Base-by-base conservation (phyloP, 2,888 invertebrate genomes). In the Doris montereyensis region DNA sequence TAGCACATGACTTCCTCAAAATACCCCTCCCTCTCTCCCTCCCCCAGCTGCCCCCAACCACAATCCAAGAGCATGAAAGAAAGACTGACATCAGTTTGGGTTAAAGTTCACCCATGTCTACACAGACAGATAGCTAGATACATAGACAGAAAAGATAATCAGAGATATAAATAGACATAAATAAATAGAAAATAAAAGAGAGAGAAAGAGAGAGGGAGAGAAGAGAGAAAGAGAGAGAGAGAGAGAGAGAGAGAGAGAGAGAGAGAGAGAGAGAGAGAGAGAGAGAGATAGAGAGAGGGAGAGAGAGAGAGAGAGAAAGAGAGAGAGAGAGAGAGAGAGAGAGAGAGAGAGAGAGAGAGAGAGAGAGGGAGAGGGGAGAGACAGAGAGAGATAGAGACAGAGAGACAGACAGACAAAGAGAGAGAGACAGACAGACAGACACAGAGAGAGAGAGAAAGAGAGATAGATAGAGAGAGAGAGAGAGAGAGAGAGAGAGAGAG, bases 211-310 rank as follows among this genome's bases (percentile, higher is more conserved):
- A 30, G 32, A 5, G 21, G 34, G 32, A 34, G 34, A n/a, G 28
- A 26, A 17, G 13, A 26, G 67, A 26, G 67, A 26, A 4, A 26
- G 67, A 2, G 67, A 67, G 67, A 67, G 67, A 70, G 70, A 34
- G 70, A 70, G 70, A 70, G 70, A 70, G 70, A 70, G 70, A 70
- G 70, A 70, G 70, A 32, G 70, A 70, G 70, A 32, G 70, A 28
- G 34, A n/a, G 70, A 70, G 70, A n/a, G 34, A 32, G 34, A 2
- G 34, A 17, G 2, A n/a, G 2, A 34, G 34, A 17, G 17, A 32
- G 26, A 67, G 67, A 67, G 67, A 67, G 67, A 24, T 17, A 67
- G 24, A 28, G 67, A n/a, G n/a, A n/a, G 2, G 4, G 4, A 24
- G 17, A 71, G 71, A 71, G 17, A 71, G 71, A n/a, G 1, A 10